Base-by-base conservation (phyloP, 1,140 invertebrate genomes). In the Aradophagus sp. region DNA sequence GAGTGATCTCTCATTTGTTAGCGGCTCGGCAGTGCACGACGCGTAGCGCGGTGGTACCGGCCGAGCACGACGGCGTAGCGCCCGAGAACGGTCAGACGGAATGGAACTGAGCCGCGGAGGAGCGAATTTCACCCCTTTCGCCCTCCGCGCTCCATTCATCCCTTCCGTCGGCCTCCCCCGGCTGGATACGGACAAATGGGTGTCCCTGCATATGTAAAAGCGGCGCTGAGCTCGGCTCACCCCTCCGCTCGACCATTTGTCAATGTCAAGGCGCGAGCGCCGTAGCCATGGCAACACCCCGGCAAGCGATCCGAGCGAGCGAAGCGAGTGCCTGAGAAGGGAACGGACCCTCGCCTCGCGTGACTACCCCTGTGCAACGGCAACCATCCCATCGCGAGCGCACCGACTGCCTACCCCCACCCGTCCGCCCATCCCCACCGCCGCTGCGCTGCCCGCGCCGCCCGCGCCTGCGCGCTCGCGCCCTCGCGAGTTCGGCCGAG, bases 201-300 rank as follows among this genome's bases (percentile, higher is more conserved):
- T 85, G 84, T 86, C 84, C 80, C 81, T 85, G 84, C 83, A 85
- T 86, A 86, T 85, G 83, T 85, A 86, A 85, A 85, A 85, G 84
- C 83, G 77, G 74, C 82, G 80, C 78, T 85, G 82, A 83, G 80
- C 81, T 86, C 80, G 79, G 79, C 77, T 85, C 84, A 83, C 84
- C 84, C 75, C 82, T 84, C 83, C 80, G 77, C 82, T 62, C 79
- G 75, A 80, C 82, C 82, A 86, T 86, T 86, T 86, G 82, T 86
- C 84, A 85, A 84, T 86, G 83, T 86, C 84, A 84, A 85, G 83
- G 83, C 84, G 82, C 84, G 82, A 84, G 83, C 83, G 82, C 84
- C 76, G 84, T 84, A 83, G 56, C 77, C 82, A 84, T 85, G 78
- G 83, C 31, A 84, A 86, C 84, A 79, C 83, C 82, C 81, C 73